phyloP scores from a whole-genome alignment of 37 sponge, comb jelly and placozoan species.

The Eunapius fragilis region DNA sequence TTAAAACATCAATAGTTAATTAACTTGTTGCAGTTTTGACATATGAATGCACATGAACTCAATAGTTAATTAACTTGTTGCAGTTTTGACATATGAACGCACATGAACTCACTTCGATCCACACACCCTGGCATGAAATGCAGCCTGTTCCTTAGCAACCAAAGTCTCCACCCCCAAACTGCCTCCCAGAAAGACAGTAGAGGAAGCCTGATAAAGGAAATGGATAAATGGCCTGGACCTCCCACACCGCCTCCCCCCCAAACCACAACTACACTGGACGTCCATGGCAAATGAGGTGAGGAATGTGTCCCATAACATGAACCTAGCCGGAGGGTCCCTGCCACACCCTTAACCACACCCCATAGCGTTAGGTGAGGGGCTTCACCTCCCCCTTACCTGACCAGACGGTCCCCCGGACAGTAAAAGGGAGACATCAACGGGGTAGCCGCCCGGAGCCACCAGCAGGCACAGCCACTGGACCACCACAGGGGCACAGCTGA shows the following conservation, averaged over 20 bases:
- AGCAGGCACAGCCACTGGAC: conserved; percentile 54
- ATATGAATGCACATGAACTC: too few species aligned
- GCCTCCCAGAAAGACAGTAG: conserved; percentile 57
- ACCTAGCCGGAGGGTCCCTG: too few species aligned
- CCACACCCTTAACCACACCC: too few species aligned
- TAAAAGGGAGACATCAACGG: conserved; percentile 44
- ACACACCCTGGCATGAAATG: conserved; percentile 48
- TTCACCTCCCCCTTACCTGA: too few species aligned
- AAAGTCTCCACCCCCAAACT: conserved; percentile 54
- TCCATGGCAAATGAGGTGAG: neutral
- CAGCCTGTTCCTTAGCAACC: conserved; percentile 36
- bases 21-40: too few species aligned
- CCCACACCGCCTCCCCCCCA: neutral
- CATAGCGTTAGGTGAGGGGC: too few species aligned
- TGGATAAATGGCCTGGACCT: neutral
- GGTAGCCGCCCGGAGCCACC: conserved; percentile 33
- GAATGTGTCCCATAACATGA: too few species aligned
- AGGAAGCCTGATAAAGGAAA: conserved; percentile 2
- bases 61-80: too few species aligned
- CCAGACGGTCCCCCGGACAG: neutral
- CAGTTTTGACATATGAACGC: too few species aligned
- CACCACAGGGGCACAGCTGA: neutral
- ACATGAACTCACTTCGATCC: conserved; percentile 45
- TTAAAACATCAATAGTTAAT: too few species aligned
- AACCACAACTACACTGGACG: too few species aligned